Percentiles rank a stretch among this genome's conserved stretches.
Evolutionary conservation across 1,140 invertebrate genomes (phyloP).

Genomic region (Planococcus citri): DNA sequence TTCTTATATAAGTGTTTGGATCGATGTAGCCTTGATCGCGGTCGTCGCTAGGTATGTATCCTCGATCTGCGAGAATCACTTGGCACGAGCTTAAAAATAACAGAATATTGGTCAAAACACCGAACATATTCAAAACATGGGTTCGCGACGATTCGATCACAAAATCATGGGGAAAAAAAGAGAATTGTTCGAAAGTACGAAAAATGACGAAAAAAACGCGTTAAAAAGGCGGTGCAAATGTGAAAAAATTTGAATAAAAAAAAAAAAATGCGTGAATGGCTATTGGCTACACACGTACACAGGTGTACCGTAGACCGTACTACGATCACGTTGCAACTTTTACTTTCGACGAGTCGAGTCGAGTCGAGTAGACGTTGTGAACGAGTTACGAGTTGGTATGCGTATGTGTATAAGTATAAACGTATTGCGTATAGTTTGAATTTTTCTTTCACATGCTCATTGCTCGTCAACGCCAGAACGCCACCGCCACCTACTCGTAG

Average conservation of each 20-base stretch:
- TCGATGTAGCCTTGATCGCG: background rate
- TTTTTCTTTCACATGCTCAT: background rate
- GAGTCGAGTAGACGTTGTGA: background rate
- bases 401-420: no score
- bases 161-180: no score
- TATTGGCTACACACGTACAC: no score
- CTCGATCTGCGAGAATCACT: background rate
- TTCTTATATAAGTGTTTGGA: background rate
- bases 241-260: no score
- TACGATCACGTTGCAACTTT: background rate
- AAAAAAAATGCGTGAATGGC: no score
- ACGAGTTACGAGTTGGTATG: no score
- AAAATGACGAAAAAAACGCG: no score
- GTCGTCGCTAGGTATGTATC: background rate
- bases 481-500: background rate
- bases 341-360: background rate
- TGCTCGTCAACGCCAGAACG: background rate
- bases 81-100: background rate
- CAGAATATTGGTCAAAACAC: background rate
- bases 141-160: background rate
- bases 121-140: background rate
- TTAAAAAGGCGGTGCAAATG: no score
- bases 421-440: background rate
- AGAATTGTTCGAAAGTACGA: no score
- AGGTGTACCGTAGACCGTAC: no score